These are phyloP conservation scores for Tympanuchus pallidicinctus DNA, from an alignment of 2,113 vertebrate species.

Conservation along the genomic window DNA sequence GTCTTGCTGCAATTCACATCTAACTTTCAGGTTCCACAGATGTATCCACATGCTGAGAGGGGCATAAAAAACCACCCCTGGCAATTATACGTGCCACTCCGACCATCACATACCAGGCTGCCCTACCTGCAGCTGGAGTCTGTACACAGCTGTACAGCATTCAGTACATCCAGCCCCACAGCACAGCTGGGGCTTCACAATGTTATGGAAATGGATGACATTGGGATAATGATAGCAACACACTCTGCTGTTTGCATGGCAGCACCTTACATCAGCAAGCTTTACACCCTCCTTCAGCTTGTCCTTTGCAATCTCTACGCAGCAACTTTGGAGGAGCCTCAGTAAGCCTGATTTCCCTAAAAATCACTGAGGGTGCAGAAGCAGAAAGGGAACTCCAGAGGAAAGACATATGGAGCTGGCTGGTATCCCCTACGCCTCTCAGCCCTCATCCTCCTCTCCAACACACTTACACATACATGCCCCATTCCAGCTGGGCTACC, in stretches of 20 bases:
- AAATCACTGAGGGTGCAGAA: neutral
- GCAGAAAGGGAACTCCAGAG: neutral
- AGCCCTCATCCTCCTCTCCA: neutral
- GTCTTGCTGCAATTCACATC: neutral
- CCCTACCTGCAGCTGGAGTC: neutral
- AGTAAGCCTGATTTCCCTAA: neutral
- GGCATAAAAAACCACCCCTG: neutral
- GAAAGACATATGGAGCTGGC: fast-evolving
- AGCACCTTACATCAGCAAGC: neutral
- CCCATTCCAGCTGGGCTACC: neutral
- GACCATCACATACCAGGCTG: neutral
- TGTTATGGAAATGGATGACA: neutral
- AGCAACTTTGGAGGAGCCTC: neutral
- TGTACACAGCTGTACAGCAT: neutral
- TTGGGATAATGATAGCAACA: neutral
- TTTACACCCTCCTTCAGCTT: neutral
- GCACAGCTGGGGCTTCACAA: neutral
- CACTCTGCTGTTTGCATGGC: neutral
- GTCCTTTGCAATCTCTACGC: neutral
- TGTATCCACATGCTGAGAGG: fast-evolving
- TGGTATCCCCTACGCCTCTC: neutral
- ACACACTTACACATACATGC: neutral
- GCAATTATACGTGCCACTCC: neutral
- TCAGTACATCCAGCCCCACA: neutral
- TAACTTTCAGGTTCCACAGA: neutral